Percentiles rank a stretch among this genome's conserved stretches.
phyloP scores from a whole-genome alignment of 2,797 vertebrate genomes.

The Sebastes aleutianus region DNA sequence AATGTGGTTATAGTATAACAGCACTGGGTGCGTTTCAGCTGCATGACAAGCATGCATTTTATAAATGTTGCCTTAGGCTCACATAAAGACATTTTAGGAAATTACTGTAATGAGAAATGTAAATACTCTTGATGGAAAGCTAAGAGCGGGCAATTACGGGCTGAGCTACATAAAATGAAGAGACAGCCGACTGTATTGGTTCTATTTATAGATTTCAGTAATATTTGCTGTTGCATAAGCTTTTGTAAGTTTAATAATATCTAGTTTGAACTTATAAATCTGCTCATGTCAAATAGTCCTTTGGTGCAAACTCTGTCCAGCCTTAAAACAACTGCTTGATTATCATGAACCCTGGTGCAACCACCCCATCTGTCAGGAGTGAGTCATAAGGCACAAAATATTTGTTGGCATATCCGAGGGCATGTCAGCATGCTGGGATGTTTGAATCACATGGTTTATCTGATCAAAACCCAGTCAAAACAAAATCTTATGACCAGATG shows the following conservation, averaged over 20 bases:
- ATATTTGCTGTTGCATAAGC: not conserved
- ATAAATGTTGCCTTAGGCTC: not conserved
- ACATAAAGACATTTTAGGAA: not conserved
- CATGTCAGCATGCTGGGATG: not conserved
- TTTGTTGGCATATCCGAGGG: not conserved
- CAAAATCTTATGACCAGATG: constrained; percentile 13
- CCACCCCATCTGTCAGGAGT: constrained; percentile 4
- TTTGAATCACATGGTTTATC: constrained; percentile 16
- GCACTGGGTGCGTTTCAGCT: not conserved
- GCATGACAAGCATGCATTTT: not conserved
- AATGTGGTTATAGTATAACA: not conserved
- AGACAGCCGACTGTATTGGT: not conserved
- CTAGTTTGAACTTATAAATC: not conserved
- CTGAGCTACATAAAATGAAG: not conserved
- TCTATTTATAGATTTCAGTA: not conserved
- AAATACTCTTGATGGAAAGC: not conserved
- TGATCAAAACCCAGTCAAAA: constrained; percentile 47
- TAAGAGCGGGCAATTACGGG: not conserved
- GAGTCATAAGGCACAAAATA: constrained; percentile 7
- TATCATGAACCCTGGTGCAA: not conserved
- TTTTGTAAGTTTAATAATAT: not conserved
- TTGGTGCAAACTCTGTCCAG: not conserved
- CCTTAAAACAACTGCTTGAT: not conserved
- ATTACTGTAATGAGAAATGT: not conserved
- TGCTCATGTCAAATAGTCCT: not conserved